phyloP scores from a whole-genome alignment of 2,797 vertebrate species.

The Bryconaethiops microstoma region DNA sequence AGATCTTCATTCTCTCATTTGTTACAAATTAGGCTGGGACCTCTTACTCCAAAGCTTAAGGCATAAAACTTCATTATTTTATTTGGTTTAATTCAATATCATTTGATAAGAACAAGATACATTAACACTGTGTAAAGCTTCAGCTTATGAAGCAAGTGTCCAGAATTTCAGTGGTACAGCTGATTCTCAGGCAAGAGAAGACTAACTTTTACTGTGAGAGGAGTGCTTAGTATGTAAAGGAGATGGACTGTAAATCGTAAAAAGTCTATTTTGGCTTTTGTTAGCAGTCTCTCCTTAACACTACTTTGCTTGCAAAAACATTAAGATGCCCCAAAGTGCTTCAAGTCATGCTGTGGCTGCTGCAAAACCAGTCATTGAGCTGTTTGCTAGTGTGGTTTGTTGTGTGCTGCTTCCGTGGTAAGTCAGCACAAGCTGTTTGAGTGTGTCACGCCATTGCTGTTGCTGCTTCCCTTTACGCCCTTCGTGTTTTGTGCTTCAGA shows the following conservation, averaged over 20 bases:
- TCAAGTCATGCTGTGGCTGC: constrained; percentile 25
- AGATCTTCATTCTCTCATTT: constrained; percentile 11
- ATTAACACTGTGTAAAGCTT: constrained; percentile 58
- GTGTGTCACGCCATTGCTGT: constrained; percentile 52
- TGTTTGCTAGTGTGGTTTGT: not conserved
- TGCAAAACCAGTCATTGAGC: not conserved
- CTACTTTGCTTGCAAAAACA: constrained; percentile 2
- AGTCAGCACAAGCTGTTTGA: constrained; percentile 18
- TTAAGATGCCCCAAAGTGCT: constrained; percentile 32
- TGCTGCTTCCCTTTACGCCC: constrained; percentile 67
- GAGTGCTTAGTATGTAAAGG: constrained; percentile 4
- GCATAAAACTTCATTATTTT: constrained; percentile 6
- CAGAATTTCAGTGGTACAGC: constrained; percentile 34
- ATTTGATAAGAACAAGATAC: constrained; percentile 43
- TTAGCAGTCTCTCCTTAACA: not conserved
- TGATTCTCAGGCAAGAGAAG: constrained; percentile 28
- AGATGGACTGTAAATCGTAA: not conserved
- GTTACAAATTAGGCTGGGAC: not conserved
- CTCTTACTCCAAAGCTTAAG: not conserved
- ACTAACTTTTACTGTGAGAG: not conserved
- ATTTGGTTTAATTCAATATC: constrained; percentile 55
- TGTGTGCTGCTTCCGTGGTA: constrained; percentile 21
- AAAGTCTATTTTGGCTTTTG: constrained; percentile 28
- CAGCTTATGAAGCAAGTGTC: constrained; percentile 33
- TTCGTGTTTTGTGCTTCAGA: constrained; percentile 56